Percentiles rank a stretch among this genome's conserved stretches.
These are phyloP conservation scores for Dryobota labecula DNA, from an alignment of 2,888 invertebrate species.

Conservation along the genomic window DNA sequence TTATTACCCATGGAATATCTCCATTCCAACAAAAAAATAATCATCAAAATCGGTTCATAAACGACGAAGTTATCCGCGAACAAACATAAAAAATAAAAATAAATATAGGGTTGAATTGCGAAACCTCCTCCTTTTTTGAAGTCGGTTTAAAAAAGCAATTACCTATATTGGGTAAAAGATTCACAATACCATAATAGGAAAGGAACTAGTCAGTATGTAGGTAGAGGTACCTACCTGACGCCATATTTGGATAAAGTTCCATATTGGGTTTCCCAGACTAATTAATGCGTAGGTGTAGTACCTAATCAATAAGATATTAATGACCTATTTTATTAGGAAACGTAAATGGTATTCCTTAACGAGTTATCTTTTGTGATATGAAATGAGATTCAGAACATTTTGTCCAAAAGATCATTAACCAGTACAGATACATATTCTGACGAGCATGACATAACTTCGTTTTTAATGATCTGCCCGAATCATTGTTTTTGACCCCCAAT, in stretches of 20 bases:
- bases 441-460: not conserved
- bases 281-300: constrained; percentile 25
- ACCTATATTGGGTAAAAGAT: not conserved
- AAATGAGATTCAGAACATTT: not conserved
- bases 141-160: no score
- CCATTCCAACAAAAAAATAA: no score
- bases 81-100: no score
- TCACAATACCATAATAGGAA: not conserved
- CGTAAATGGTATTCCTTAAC: not conserved
- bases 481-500: constrained; percentile 7
- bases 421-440: not conserved
- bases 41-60: no score
- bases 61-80: no score
- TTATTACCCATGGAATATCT: no score
- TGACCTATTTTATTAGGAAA: not conserved
- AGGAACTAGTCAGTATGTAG: not conserved
- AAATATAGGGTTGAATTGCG: no score
- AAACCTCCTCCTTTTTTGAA: no score
- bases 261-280: not conserved
- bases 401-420: not conserved
- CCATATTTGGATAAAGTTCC: constrained; percentile 7
- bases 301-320: not conserved
- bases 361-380: constrained; percentile 1
- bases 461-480: not conserved
- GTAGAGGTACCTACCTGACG: no score